Base-by-base conservation (phyloP, 2,888 invertebrate genomes). In the Nezara viridula region DNA sequence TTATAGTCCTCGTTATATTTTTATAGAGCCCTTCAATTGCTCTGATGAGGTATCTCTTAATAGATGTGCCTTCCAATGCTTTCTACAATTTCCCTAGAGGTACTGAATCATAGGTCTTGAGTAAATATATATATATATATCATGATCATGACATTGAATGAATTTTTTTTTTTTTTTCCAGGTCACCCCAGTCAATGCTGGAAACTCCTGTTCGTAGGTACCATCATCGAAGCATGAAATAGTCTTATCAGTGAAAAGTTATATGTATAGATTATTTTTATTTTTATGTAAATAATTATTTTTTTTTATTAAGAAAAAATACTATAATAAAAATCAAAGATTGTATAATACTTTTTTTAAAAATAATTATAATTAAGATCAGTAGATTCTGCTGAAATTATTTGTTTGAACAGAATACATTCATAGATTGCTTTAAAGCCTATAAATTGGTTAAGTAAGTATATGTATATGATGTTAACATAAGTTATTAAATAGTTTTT, bases 191-290 rank as follows among this genome's bases (percentile, higher is more conserved):
- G 14, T n/a, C 24, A 44, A 44, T 44, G 37, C 40, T 77, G 81
- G 81, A 81, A 40, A 81, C 81, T 21, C 81, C 81, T 81, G 44
- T 81, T 6, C 81, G 81, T n/a, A n/a, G 81, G 14, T 81, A 44
- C 81, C 40, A 44, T n/a, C 81, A 40, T 47, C 32, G 81, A 5
- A 40, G 6, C 40, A 77, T 77, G 77, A 81, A 81, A 81, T 81
- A 81, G 81, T 44, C 14, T 81, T 47, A 77, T 24, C 32, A 27
- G 32, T 60, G 27, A 60, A 60, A n/a, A 16, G 21, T 21, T 27
- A 16, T 27, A 21, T 5, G 19, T 73, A 73, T 21, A 73, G 66
- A 73, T 37, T 73, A 37, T 73, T 19, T 73, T 73, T 73, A 73
- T 73, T 21, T 55, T 55, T 37, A 73, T 73, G 21, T 73, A 27